Percentiles rank a stretch among this genome's conserved stretches.
These are phyloP conservation scores for Buphagus erythrorhynchus DNA, from an alignment of 2,797 vertebrate genomes.

Conservation along the genomic window DNA sequence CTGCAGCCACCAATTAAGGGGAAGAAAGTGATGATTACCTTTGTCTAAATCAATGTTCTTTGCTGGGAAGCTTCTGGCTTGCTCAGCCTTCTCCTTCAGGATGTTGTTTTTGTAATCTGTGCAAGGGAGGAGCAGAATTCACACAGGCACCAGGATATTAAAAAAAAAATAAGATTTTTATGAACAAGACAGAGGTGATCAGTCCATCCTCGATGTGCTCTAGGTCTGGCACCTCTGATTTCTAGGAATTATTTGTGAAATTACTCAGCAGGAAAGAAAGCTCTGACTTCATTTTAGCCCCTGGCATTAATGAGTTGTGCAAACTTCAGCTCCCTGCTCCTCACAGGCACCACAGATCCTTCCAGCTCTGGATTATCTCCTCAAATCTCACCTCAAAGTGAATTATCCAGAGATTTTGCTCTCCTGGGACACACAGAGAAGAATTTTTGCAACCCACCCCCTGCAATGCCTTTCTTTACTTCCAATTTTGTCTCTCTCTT, in stretches of 20 bases:
- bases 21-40: conserved; percentile 77
- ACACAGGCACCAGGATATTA: background rate
- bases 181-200: background rate
- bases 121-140: background rate
- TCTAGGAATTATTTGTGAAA: background rate
- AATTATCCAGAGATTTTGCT: background rate
- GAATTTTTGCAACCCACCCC: background rate
- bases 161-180: background rate
- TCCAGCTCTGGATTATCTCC: background rate
- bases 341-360: background rate
- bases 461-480: background rate
- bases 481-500: background rate
- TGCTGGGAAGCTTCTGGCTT: conserved; percentile 79
- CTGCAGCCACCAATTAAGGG: conserved; percentile 28
- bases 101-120: conserved; percentile 98
- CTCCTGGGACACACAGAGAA: background rate
- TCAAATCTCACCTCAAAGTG: background rate
- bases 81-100: conserved; percentile 88
- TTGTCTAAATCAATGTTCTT: conserved; percentile 92
- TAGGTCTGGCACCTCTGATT: background rate
- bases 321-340: background rate
- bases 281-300: background rate
- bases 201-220: background rate
- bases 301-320: background rate
- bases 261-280: background rate